Base-by-base conservation (phyloP, 2,113 vertebrate genomes). In the Channa argus region DNA sequence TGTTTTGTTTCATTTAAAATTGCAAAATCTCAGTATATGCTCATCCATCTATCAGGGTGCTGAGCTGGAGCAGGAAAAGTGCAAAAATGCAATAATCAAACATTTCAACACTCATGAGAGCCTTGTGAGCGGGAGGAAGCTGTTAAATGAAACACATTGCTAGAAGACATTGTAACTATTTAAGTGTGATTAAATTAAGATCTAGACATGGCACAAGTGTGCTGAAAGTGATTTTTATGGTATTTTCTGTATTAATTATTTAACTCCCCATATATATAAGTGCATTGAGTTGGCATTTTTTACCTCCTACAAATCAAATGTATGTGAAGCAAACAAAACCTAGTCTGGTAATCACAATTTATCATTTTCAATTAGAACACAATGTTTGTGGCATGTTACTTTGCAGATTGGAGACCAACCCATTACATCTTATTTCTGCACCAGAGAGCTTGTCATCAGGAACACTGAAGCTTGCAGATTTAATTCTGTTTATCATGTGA, bases 401-500 rank as follows among this genome's bases (percentile, higher is more conserved):
- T 67, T 74, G 63, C 61, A 59, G 52, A 80, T 69, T 60, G 71
- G 33, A 79, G 81, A 51, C 55, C 69, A 60, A 60, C 54, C 63
- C 64, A 15, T 70, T 67, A 59, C 74, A 41, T 71, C 63, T 39
- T n/a, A 44, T 82, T 83, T 85, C 71, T 38, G 66, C 76, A 70
- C 62, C 65, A 82, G 37, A 47, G 69, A 78, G 38, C 52, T 50
- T n/a, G 61, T 74, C 81, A 86, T 82, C 77, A 70, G 82, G 59
- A 82, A 84, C 79, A 67, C 68, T 5, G 64, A 72, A 79, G 78
- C 84, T 70, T 82, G 74, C 59, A 13, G 82, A 80, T 84, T 87
- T 76, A 82, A 88, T 82, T 89, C 86, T 81, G 80, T 69, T 88
- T 89, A 89, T 90, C 84, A 45, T 71, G 68, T 39, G 76, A 84